Evolutionary conservation across 2,113 vertebrate species (phyloP).

Genomic region (Leptosomus discolor): DNA sequence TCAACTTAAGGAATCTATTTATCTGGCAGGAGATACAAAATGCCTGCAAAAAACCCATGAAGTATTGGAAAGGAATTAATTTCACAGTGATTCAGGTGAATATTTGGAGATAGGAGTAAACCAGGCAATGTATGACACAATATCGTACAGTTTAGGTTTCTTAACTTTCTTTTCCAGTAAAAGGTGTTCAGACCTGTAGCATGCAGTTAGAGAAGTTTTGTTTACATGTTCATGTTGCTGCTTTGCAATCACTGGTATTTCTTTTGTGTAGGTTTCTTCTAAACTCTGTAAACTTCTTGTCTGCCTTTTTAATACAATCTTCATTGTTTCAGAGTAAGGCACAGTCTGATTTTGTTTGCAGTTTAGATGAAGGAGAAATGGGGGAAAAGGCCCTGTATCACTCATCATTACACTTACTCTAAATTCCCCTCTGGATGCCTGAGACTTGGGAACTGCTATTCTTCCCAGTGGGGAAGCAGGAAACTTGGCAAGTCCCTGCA

Average conservation of each 20-base stretch:
- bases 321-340: neutral
- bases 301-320: neutral
- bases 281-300: neutral
- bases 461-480: neutral
- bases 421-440: neutral
- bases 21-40: neutral
- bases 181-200: neutral
- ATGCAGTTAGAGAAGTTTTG: neutral
- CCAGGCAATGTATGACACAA: neutral
- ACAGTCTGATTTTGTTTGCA: neutral
- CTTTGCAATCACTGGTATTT: neutral
- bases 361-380: neutral
- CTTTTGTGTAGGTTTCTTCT: neutral
- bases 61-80: neutral
- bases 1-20: neutral
- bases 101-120: neutral
- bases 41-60: accelerated
- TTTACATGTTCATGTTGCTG: neutral
- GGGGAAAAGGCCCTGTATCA: neutral
- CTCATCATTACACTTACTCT: neutral
- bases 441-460: neutral
- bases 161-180: neutral
- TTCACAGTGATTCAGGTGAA: neutral
- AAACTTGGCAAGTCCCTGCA: neutral
- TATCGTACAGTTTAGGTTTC: neutral